A percentile compares a stretch with the other conserved stretches of the same genome.
phyloP scores from a whole-genome alignment of 2,113 vertebrate genomes.

The Oxyruncus cristatus region DNA sequence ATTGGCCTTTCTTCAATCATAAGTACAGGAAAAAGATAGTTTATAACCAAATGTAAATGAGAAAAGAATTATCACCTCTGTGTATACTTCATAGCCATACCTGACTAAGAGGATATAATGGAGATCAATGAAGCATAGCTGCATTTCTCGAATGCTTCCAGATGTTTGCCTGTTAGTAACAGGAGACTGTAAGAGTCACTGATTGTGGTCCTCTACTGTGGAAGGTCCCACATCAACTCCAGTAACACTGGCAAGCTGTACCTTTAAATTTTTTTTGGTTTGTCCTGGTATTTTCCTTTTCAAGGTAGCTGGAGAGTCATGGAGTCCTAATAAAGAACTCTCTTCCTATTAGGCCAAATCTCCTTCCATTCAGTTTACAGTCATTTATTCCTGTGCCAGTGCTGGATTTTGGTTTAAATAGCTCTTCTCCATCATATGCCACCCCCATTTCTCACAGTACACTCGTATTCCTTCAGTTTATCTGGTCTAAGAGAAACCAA shows the following conservation, averaged over 20 bases:
- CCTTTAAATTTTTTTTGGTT: neutral
- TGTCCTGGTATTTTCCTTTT: neutral
- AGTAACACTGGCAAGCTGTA: neutral
- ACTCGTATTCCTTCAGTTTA: neutral
- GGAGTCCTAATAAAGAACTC: neutral
- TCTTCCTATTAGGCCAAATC: neutral
- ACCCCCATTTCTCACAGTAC: neutral
- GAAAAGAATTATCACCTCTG: neutral
- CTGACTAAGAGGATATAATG: neutral
- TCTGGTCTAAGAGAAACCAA: neutral
- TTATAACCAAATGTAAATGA: neutral
- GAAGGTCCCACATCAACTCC: neutral
- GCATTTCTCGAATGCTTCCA: neutral
- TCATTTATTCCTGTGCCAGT: neutral
- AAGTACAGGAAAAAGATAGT: neutral
- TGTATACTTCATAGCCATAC: neutral
- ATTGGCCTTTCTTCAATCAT: neutral
- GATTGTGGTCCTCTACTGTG: neutral
- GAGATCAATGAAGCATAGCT: neutral
- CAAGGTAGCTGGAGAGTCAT: neutral
- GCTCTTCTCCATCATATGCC: neutral
- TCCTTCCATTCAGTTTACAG: neutral
- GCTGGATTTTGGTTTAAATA: neutral
- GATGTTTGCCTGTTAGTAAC: neutral
- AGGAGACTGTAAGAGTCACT: neutral